Evolutionary conservation across 2,797 vertebrate genomes (phyloP), one percentile per base, ranked within the genome.

Genomic region (Distichodus sexfasciatus): DNA sequence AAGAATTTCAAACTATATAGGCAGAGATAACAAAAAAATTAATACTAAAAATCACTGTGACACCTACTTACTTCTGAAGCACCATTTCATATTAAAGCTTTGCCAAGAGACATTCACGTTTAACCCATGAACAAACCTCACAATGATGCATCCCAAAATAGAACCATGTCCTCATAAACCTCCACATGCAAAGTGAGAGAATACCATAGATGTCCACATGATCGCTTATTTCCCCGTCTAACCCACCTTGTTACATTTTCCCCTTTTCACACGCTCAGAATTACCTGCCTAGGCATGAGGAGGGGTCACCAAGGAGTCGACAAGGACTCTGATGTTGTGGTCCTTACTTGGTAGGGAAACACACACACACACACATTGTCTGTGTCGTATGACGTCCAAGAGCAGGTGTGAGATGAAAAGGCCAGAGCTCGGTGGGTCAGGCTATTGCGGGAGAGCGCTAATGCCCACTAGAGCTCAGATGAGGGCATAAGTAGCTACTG

Each of bases 201-300:
- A 60, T 24, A 17, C 28, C 26, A 33, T 12, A 29, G 36, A 55
- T 12, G 2, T 23, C 17, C 6, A 50, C 3, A 50, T 7, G 43
- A 69, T 3, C 35, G 33, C 15, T 44, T 19, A n/a, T 11, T 19
- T 7, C 23, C 14, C 10, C 19, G 35, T 54, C 12, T 14, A n/a
- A 26, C 23, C 9, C 0, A 12, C 7, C 38, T 21, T n/a, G 3
- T 35, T 28, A 60, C 55, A 43, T 71, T 69, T 69, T 47, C 50
- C 66, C 38, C 11, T 6, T n/a, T 35, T 33, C 14, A 24, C 23
- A 48, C 15, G 7, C 3, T 19, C 17, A 44, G 35, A 15, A 70
- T 66, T 69, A 78, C 79, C 79, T 76, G 79, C 38, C 33, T 36
- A 43, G 47, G 64, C 66, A 64, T 77, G 64, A 74, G 64, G 60